Conservation (phyloP, 2,888 invertebrate species). For the Drosophila robusta region DNA sequence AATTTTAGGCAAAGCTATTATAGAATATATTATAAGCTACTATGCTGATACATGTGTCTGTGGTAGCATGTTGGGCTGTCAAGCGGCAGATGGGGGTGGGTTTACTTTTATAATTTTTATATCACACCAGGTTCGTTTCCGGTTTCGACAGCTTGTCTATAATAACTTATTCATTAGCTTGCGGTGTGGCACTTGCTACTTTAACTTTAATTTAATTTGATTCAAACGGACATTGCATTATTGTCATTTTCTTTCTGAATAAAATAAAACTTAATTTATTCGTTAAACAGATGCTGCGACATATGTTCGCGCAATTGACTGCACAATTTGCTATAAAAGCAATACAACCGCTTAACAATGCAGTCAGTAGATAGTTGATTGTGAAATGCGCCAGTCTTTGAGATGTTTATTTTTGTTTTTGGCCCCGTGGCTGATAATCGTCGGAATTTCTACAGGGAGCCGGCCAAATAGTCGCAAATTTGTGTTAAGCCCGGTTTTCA, state of each 20-base stretch:
- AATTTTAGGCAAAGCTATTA: no score
- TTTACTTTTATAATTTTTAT: no score
- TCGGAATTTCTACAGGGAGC: not conserved
- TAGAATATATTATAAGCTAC: no score
- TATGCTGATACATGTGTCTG: no score
- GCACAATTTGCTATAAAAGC: slow-evolving; percentile 3
- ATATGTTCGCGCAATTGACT: not conserved
- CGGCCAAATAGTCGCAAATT: not conserved
- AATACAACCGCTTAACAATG: not conserved
- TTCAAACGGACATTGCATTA: not conserved
- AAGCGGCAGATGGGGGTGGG: no score
- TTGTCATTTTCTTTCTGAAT: not conserved
- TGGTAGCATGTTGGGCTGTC: no score
- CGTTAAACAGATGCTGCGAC: not conserved
- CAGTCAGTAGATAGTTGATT: not conserved
- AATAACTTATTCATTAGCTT: no score
- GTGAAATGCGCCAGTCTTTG: slow-evolving; percentile 1
- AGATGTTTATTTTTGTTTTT: not conserved
- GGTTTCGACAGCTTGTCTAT: no score
- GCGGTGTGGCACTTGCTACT: no score
- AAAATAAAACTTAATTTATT: not conserved
- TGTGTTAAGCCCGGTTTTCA: not conserved
- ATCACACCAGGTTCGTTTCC: no score
- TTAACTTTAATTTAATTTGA: no score
- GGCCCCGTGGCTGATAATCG: not conserved